Evolutionary conservation across 2,797 vertebrate genomes (phyloP).

Genomic region (Odontamblyopus lacepedii): DNA sequence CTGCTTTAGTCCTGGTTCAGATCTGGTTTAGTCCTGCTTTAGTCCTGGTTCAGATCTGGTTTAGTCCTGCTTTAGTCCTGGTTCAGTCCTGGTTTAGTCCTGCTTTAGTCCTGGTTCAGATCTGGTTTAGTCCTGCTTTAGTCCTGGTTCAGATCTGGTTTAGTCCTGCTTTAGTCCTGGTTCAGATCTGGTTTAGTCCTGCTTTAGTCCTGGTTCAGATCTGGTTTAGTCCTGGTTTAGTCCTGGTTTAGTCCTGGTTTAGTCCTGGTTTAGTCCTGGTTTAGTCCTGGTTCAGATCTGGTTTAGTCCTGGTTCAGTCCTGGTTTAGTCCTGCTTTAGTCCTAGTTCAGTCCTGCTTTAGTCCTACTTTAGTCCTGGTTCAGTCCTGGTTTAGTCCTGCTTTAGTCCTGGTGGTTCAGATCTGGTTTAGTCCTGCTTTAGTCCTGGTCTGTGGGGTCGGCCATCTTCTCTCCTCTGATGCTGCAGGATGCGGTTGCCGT

Average conservation of each 20-base stretch:
- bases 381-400: not conserved
- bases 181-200: not conserved
- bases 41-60: not conserved
- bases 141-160: not conserved
- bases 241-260: not conserved
- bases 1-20: not conserved
- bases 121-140: not conserved
- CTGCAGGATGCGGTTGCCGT: constrained; percentile 40
- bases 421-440: not conserved
- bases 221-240: not conserved
- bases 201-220: not conserved
- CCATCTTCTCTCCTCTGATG: constrained; percentile 14
- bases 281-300: not conserved
- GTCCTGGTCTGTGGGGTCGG: not conserved
- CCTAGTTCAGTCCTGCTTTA: not conserved
- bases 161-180: not conserved
- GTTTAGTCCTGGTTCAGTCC: not conserved
- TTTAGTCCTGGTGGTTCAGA: not conserved
- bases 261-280: not conserved
- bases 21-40: not conserved
- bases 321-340: not conserved
- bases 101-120: not conserved
- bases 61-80: not conserved
- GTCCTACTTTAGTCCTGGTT: not conserved
- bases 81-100: not conserved